A percentile compares a stretch with the other conserved stretches of the same genome.
These are phyloP conservation scores for Teleopsis dalmanni DNA, from an alignment of 1,140 invertebrate genomes.

Conservation along the genomic window DNA sequence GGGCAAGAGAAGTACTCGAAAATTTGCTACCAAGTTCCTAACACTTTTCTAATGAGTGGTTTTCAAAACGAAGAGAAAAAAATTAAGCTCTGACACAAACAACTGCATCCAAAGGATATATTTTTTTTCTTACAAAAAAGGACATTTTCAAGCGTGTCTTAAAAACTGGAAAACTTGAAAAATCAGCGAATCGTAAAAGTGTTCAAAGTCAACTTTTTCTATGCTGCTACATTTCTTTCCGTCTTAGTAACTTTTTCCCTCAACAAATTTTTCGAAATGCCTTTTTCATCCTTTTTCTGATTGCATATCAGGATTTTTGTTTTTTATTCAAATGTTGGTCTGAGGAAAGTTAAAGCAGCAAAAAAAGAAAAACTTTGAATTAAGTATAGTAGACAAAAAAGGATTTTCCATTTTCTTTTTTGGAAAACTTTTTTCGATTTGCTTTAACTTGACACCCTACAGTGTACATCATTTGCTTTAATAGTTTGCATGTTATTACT, in stretches of 20 bases:
- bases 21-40: neutral
- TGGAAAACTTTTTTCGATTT: no score
- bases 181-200: slow-evolving; percentile 10
- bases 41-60: slow-evolving; percentile 11
- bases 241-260: neutral
- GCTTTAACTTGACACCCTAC: no score
- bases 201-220: slow-evolving; percentile 9
- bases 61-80: neutral
- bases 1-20: neutral
- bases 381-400: no score
- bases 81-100: no score
- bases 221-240: neutral
- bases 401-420: no score
- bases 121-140: no score
- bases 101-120: no score
- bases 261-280: neutral
- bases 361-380: no score
- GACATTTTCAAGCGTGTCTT: neutral
- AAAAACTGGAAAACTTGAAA: neutral
- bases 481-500: no score
- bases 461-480: no score
- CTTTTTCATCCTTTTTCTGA: neutral
- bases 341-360: no score
- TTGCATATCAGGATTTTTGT: neutral
- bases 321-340: slow-evolving; percentile 9